These are phyloP conservation scores for Bothrops jararaca DNA, from an alignment of 2,113 vertebrate species.

Conservation along the genomic window DNA sequence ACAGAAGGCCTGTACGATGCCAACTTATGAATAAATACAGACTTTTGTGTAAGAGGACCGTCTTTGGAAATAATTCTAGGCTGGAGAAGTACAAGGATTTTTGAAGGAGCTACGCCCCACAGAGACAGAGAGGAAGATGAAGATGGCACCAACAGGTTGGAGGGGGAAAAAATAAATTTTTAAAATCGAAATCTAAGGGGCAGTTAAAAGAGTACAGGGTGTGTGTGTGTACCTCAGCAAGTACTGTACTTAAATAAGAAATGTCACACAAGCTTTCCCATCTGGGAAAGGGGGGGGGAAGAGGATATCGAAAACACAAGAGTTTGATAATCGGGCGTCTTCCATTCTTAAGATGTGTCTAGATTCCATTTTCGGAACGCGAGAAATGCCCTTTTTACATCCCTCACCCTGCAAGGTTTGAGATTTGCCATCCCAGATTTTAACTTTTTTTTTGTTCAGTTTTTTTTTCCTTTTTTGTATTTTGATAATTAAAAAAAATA, in stretches of 20 bases:
- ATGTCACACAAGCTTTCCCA: conserved; percentile 55
- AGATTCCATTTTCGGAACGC: conserved; percentile 61
- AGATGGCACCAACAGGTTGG: conserved; percentile 31
- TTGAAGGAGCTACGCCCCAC: background rate
- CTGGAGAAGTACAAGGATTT: conserved; percentile 61
- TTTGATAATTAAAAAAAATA: conserved; percentile 62
- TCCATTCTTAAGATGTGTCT: conserved; percentile 65
- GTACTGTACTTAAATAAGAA: conserved; percentile 63
- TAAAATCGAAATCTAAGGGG: conserved; percentile 43
- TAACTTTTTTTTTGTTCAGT: conserved; percentile 51
- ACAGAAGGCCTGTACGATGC: background rate
- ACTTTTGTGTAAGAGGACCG: conserved; percentile 55
- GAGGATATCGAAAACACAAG: conserved; percentile 43
- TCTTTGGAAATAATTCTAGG: conserved; percentile 55
- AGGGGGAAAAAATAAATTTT: background rate
- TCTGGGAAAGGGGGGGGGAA: conserved; percentile 36
- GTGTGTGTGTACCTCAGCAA: conserved; percentile 39
- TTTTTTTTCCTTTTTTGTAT: conserved; percentile 71
- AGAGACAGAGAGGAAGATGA: conserved; percentile 27
- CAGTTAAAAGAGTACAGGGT: conserved; percentile 29
- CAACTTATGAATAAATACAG: background rate
- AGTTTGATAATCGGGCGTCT: conserved; percentile 59
- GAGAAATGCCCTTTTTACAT: conserved; percentile 72
- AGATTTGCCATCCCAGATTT: conserved; percentile 77
- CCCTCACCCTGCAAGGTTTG: conserved; percentile 78